Conservation (phyloP, 1,140 invertebrate species). For the Pachyrhynchus sulphureomaculatus region DNA sequence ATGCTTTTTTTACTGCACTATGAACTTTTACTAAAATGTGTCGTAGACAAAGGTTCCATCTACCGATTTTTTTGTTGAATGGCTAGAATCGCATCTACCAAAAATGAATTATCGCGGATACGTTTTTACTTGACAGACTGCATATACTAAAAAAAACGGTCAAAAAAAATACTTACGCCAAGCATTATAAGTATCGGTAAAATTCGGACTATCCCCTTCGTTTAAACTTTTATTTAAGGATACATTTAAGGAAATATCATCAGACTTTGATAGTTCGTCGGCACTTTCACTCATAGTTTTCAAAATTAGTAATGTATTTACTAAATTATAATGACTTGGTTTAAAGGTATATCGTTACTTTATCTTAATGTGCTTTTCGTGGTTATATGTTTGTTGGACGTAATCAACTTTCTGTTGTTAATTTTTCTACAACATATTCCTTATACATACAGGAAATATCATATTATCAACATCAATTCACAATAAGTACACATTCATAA, state of each 20-base stretch:
- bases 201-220: conserved; percentile 29
- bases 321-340: conserved; percentile 2
- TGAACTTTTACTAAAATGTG: no score
- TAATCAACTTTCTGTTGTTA: not conserved
- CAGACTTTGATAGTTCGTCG: conserved; percentile 35
- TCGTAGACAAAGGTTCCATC: no score
- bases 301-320: not conserved
- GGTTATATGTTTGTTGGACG: not conserved
- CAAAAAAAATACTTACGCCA: conserved; percentile 35
- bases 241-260: conserved; percentile 25
- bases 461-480: not conserved
- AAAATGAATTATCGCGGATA: no score
- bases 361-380: conserved; percentile 5
- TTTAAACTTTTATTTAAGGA: conserved; percentile 11
- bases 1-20: no score
- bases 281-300: conserved; percentile 34
- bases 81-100: no score
- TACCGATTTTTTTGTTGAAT: no score
- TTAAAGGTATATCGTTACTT: not conserved
- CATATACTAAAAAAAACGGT: not conserved
- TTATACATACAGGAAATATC: not conserved
- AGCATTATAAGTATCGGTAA: conserved; percentile 32
- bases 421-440: not conserved
- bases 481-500: not conserved
- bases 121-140: no score